These are phyloP conservation scores for Lydus trimaculatus DNA, from an alignment of 2,888 invertebrate species.

Conservation along the genomic window DNA sequence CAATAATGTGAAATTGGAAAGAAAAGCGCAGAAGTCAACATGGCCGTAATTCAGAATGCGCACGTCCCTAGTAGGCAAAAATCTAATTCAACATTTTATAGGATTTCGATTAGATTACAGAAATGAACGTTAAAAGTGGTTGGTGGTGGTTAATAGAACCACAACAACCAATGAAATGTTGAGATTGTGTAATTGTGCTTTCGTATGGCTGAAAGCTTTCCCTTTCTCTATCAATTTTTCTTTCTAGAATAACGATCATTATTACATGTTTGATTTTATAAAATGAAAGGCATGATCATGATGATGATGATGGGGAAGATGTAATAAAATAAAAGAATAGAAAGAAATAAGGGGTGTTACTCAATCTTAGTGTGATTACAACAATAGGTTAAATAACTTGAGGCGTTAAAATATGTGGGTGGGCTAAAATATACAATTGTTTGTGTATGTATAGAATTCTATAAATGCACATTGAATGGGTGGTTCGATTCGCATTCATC, in stretches of 20 bases:
- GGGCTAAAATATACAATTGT: constrained; percentile 50
- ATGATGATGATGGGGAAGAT: constrained; percentile 1
- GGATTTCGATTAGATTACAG: constrained; percentile 5
- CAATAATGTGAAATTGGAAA: neutral
- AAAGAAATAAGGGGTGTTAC: constrained; percentile 44
- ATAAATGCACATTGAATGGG: constrained; percentile 5
- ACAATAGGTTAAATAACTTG: constrained; percentile 55
- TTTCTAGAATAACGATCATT: neutral
- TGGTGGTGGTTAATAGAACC: neutral
- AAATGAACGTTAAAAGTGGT: neutral
- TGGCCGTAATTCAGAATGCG: neutral
- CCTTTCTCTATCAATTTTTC: neutral
- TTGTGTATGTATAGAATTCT: constrained; percentile 34
- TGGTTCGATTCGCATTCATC: constrained; percentile 8
- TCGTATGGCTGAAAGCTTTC: constrained; percentile 3
- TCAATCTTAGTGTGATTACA: constrained; percentile 48
- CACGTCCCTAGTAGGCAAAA: neutral
- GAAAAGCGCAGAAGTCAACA: constrained; percentile 9
- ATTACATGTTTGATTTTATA: neutral
- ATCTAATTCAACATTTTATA: neutral
- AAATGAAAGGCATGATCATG: constrained; percentile 1
- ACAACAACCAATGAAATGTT: constrained; percentile 3
- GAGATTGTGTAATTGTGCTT: neutral
- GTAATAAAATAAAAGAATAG: neutral
- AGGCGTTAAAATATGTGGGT: constrained; percentile 51